phyloP scores from a whole-genome alignment of 2,113 vertebrate genomes.

The Nymphicus hollandicus region DNA sequence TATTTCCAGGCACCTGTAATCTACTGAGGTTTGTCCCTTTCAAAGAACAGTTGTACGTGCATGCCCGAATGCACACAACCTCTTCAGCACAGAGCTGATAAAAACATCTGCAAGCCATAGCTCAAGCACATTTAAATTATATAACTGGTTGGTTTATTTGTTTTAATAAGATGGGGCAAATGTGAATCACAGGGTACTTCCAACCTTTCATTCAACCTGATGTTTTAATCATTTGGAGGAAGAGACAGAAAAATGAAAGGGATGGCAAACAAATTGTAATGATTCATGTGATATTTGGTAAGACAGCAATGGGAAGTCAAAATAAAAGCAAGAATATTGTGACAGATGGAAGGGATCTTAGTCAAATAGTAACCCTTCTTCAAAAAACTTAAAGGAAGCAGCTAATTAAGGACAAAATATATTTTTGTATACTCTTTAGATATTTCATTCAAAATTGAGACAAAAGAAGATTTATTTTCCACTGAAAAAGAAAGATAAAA shows the following conservation, averaged over 20 bases:
- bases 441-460: conserved; percentile 56
- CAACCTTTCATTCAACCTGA: conserved; percentile 73
- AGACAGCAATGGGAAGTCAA: conserved; percentile 75
- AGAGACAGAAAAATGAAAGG: conserved; percentile 72
- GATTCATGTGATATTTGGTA: conserved; percentile 76
- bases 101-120: conserved; percentile 76
- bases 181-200: conserved; percentile 73
- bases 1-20: conserved; percentile 77
- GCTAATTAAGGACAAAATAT: conserved; percentile 72
- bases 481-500: neutral
- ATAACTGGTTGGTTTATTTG: conserved; percentile 73
- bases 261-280: conserved; percentile 71
- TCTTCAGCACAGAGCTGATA: conserved; percentile 73
- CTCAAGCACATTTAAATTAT: conserved; percentile 48
- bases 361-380: conserved; percentile 67
- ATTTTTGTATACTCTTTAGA: conserved; percentile 58
- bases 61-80: conserved; percentile 70
- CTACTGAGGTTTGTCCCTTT: conserved; percentile 81
- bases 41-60: conserved; percentile 71
- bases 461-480: conserved; percentile 36
- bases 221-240: conserved; percentile 82
- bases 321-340: conserved; percentile 77
- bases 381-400: conserved; percentile 69
- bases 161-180: conserved; percentile 64
- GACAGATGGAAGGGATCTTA: conserved; percentile 76